Percentiles rank a stretch among this genome's conserved stretches.
These are phyloP conservation scores for Drosophila murphyi DNA, from an alignment of 1,140 invertebrate species.

Conservation along the genomic window DNA sequence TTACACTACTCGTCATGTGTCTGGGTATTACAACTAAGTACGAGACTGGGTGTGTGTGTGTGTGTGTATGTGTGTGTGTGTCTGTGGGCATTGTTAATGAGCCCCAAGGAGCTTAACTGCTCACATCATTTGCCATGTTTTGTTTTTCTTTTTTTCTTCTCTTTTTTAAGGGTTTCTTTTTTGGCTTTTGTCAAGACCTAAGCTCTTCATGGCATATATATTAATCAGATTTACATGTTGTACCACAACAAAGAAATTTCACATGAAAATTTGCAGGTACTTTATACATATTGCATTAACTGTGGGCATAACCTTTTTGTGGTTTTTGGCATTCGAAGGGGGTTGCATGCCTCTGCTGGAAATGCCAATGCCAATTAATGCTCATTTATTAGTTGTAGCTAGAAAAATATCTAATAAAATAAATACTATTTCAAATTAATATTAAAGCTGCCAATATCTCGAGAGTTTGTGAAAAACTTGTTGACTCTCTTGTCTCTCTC, in stretches of 20 bases:
- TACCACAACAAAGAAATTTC: constrained; percentile 27
- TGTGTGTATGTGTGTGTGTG: constrained; percentile 3
- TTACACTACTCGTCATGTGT: constrained; percentile 50
- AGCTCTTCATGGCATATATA: constrained; percentile 20
- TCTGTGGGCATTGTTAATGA: constrained; percentile 46
- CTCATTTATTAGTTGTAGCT: background rate
- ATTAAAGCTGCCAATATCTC: too few relatives aligned
- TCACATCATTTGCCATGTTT: constrained; percentile 40
- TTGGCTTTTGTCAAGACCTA: background rate
- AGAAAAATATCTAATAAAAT: background rate
- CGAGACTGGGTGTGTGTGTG: background rate
- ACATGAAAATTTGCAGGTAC: constrained; percentile 28
- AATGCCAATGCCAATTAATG: background rate
- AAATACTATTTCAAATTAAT: background rate
- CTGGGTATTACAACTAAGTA: constrained; percentile 14
- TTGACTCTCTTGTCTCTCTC: too few relatives aligned
- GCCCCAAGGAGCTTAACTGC: constrained; percentile 43
- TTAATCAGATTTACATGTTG: constrained; percentile 24
- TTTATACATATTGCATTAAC: constrained; percentile 36
- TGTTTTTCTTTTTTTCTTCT: constrained; percentile 7
- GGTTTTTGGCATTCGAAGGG: constrained; percentile 7
- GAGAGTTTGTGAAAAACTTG: too few relatives aligned
- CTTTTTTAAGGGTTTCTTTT: background rate
- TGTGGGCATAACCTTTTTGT: constrained; percentile 10
- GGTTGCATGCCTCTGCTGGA: background rate